Percentiles rank a stretch among this genome's conserved stretches.
These are phyloP conservation scores for Melipona beecheii DNA, from an alignment of 2,888 invertebrate species.

Conservation along the genomic window DNA sequence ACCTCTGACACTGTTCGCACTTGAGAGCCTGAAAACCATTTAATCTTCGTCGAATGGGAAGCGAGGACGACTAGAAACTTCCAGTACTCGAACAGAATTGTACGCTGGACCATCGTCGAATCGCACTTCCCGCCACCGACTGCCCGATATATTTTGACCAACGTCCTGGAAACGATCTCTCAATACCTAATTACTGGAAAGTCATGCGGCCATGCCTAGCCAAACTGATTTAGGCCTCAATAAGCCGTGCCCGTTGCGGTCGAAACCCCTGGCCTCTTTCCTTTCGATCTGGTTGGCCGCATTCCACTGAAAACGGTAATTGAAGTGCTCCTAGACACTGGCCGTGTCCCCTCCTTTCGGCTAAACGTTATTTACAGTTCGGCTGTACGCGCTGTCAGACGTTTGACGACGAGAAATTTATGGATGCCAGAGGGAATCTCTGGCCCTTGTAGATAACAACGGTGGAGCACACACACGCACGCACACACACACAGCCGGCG, in stretches of 20 bases:
- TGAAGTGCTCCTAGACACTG: constrained; percentile 52
- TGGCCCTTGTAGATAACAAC: not conserved
- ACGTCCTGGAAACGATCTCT: constrained; percentile 62
- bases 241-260: constrained; percentile 49
- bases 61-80: constrained; percentile 23
- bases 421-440: not conserved
- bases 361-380: constrained; percentile 45
- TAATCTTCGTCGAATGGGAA: constrained; percentile 67
- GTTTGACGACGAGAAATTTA: constrained; percentile 12
- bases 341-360: constrained; percentile 5
- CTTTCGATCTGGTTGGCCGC: constrained; percentile 52
- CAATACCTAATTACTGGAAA: constrained; percentile 70
- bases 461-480: no score
- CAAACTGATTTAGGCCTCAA: constrained; percentile 72
- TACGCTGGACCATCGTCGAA: constrained; percentile 40
- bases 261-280: constrained; percentile 31
- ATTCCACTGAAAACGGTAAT: constrained; percentile 62
- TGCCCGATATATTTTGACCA: constrained; percentile 54
- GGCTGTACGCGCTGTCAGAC: constrained; percentile 10
- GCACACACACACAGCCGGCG: not conserved
- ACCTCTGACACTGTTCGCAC: constrained; percentile 59
- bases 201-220: constrained; percentile 53
- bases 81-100: constrained; percentile 53
- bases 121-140: constrained; percentile 59
- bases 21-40: constrained; percentile 62